A percentile compares a stretch with the other conserved stretches of the same genome.
Conservation (phyloP, 2,888 invertebrate genomes). For the Lottia gigantea region DNA sequence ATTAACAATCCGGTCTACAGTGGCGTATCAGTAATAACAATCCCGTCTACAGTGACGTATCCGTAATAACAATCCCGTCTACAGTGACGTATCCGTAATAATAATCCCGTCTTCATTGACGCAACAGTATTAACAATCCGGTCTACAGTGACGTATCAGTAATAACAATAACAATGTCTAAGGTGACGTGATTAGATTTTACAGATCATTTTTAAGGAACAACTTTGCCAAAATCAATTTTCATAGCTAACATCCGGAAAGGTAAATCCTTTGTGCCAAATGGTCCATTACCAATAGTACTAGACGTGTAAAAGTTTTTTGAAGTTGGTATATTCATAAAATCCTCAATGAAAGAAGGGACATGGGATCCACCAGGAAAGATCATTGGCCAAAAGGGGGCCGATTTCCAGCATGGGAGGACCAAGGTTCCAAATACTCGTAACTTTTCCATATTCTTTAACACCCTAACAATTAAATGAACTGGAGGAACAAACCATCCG, state of each 20-base stretch:
- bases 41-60: too few relatives aligned
- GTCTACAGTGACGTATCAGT: neutral
- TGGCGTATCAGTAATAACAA: too few relatives aligned
- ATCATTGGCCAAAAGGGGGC: slow-evolving; percentile 7
- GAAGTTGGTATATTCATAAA: slow-evolving; percentile 16
- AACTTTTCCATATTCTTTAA: neutral
- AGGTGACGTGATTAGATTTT: too few relatives aligned
- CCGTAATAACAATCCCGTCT: neutral
- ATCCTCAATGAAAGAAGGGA: neutral
- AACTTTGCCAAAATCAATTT: slow-evolving; percentile 12
- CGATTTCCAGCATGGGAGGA: slow-evolving; percentile 13
- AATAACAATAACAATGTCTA: neutral
- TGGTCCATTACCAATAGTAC: neutral
- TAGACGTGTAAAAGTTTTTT: slow-evolving; percentile 10
- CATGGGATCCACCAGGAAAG: slow-evolving; percentile 13
- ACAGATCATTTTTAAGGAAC: neutral
- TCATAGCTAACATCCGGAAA: slow-evolving; percentile 15
- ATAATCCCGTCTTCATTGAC: neutral
- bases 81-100: neutral
- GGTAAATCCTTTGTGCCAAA: slow-evolving; percentile 16
- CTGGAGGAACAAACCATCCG: slow-evolving; percentile 12
- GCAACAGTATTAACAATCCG: too few relatives aligned
- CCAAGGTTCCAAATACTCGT: neutral
- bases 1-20: neutral
- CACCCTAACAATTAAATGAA: slow-evolving; percentile 4